These are phyloP conservation scores for Sardinella longiceps DNA, from an alignment of 2,797 vertebrate genomes.

Conservation along the genomic window DNA sequence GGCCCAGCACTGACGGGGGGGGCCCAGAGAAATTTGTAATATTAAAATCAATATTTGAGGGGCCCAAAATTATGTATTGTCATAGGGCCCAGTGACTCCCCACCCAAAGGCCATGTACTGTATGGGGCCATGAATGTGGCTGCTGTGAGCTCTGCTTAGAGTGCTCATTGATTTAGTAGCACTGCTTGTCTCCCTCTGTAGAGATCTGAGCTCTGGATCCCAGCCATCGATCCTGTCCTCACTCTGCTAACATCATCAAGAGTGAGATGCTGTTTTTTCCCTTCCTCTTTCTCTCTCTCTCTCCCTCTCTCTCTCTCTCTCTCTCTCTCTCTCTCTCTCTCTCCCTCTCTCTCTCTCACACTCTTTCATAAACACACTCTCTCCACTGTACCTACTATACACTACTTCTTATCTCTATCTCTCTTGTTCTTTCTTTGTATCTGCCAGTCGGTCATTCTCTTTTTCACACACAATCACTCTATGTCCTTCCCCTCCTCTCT, in stretches of 20 bases:
- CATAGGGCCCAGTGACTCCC: background rate
- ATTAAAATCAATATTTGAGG: no score
- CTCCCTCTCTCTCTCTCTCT: slow-evolving; percentile 23
- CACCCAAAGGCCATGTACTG: no score
- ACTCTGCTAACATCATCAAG: slow-evolving; percentile 22
- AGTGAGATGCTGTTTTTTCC: background rate
- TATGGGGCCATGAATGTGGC: slow-evolving; percentile 31
- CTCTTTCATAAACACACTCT: background rate
- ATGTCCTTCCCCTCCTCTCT: background rate
- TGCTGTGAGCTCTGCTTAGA: background rate
- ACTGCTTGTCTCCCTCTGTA: slow-evolving; percentile 33
- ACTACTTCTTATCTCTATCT: background rate
- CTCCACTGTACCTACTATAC: no score
- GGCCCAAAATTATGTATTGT: no score
- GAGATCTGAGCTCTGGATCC: slow-evolving; percentile 32
- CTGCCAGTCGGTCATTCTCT: background rate
- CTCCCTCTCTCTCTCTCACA: slow-evolving; percentile 30
- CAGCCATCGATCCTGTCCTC: slow-evolving; percentile 32
- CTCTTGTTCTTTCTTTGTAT: background rate
- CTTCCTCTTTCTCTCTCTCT: background rate
- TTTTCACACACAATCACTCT: background rate
- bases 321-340: background rate
- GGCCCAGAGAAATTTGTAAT: no score
- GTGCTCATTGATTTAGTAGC: slow-evolving; percentile 49
- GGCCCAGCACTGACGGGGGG: no score